phyloP scores from a whole-genome alignment of 2,888 invertebrate species.

The Amiota mariae region DNA sequence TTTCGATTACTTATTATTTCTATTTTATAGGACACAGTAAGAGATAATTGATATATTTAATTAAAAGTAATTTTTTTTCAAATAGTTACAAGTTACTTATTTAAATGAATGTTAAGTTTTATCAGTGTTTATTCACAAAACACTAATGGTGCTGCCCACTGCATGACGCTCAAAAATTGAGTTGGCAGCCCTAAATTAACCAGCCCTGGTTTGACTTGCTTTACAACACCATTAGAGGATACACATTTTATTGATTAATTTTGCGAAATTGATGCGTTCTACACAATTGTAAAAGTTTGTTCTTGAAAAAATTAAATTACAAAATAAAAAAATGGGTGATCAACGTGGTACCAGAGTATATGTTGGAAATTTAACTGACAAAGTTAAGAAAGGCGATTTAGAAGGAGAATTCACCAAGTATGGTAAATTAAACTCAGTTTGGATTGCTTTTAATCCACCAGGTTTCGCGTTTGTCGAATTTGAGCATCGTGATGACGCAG shows the following conservation, averaged over 20 bases:
- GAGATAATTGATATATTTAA: no score
- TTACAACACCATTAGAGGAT: not conserved
- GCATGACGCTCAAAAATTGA: no score
- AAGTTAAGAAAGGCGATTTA: conserved; percentile 92
- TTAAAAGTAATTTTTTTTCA: no score
- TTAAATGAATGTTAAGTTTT: no score
- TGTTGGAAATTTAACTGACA: conserved; percentile 91
- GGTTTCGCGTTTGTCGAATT: conserved; percentile 96
- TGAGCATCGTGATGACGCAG: conserved; percentile 89
- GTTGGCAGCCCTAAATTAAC: no score
- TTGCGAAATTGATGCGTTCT: conserved; percentile 7
- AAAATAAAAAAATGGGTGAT: conserved; percentile 64
- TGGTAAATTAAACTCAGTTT: conserved; percentile 92
- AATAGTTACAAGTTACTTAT: no score
- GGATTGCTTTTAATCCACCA: conserved; percentile 94
- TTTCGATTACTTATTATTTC: no score
- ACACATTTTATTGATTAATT: conserved; percentile 9
- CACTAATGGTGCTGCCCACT: no score
- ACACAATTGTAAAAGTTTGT: not conserved
- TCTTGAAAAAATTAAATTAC: not conserved
- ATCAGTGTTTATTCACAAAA: no score
- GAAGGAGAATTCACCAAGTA: conserved; percentile 93
- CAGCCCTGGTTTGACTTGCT: not conserved
- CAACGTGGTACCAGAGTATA: conserved; percentile 85
- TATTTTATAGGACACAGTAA: no score